A percentile compares a stretch with the other conserved stretches of the same genome.
These are phyloP conservation scores for Porites lutea DNA, from an alignment of 64 coral and sea anemone genomes.

Conservation along the genomic window DNA sequence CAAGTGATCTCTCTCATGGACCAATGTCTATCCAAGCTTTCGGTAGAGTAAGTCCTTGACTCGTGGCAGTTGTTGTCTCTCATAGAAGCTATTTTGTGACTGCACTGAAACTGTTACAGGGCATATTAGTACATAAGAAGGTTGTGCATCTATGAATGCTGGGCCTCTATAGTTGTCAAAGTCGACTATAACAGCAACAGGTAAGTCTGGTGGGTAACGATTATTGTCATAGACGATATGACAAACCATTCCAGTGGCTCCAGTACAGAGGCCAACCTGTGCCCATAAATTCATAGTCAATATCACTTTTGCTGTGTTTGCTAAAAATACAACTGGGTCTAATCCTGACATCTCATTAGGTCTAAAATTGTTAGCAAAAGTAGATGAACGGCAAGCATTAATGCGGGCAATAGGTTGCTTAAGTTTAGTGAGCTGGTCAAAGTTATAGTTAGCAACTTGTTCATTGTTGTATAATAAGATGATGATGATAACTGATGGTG, in stretches of 20 bases:
- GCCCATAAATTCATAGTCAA: slow-evolving; percentile 71
- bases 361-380: slow-evolving; percentile 53
- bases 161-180: slow-evolving; percentile 69
- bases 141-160: slow-evolving; percentile 34
- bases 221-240: slow-evolving; percentile 39
- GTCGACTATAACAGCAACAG: slow-evolving; percentile 65
- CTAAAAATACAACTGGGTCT: slow-evolving; percentile 50
- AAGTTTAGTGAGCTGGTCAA: slow-evolving; percentile 41
- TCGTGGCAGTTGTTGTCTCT: slow-evolving; percentile 63
- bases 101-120: slow-evolving; percentile 50
- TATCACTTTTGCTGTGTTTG: slow-evolving; percentile 57
- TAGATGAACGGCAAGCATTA: slow-evolving; percentile 62
- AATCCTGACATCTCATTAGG: slow-evolving; percentile 70
- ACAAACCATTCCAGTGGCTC: slow-evolving; percentile 45
- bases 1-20: slow-evolving; percentile 51
- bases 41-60: slow-evolving; percentile 52
- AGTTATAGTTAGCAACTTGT: slow-evolving; percentile 55
- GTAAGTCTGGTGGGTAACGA: slow-evolving; percentile 50
- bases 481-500: no score
- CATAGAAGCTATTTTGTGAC: slow-evolving; percentile 48
- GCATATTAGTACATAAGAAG: slow-evolving; percentile 52
- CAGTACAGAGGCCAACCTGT: slow-evolving; percentile 64
- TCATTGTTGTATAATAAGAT: slow-evolving; percentile 56
- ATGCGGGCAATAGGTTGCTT: slow-evolving; percentile 59
- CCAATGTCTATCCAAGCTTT: slow-evolving; percentile 79